A percentile compares a stretch with the other conserved stretches of the same genome.
Evolutionary conservation across 2,113 vertebrate species (phyloP).

Genomic region (Tragelaphus scriptus): DNA sequence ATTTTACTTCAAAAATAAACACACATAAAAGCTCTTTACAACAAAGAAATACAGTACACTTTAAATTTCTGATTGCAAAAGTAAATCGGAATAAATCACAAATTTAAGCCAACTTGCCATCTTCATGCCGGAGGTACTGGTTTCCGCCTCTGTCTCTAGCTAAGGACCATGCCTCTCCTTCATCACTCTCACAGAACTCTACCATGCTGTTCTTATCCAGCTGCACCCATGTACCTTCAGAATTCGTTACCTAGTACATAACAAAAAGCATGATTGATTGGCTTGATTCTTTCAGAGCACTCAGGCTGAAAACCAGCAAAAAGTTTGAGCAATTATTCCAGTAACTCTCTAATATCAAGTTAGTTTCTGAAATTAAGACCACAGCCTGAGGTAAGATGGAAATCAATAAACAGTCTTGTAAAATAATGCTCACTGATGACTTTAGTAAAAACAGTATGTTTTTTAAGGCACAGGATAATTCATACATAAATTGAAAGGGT

Average conservation of each 20-base stretch:
- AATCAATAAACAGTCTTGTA: conserved; percentile 41
- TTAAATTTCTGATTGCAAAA: conserved; percentile 31
- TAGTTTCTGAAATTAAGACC: conserved; percentile 81
- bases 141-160: conserved; percentile 97
- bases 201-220: conserved; percentile 99
- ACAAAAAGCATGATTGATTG: conserved; percentile 76
- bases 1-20: conserved; percentile 18
- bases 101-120: conserved; percentile 88
- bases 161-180: conserved; percentile 98
- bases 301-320: conserved; percentile 64
- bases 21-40: background rate
- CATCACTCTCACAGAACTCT: conserved; percentile 99
- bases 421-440: conserved; percentile 14
- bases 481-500: conserved; percentile 47
- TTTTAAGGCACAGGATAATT: conserved; percentile 33
- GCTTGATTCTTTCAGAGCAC: conserved; percentile 63
- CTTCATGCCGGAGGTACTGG: conserved; percentile 97
- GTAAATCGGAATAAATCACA: conserved; percentile 59
- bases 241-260: conserved; percentile 94
- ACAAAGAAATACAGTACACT: background rate
- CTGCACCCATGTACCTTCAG: conserved; percentile 98
- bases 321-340: conserved; percentile 60
- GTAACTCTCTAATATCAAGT: conserved; percentile 49
- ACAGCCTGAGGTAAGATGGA: conserved; percentile 76
- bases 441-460: conserved; percentile 29